Evolutionary conservation across 2,797 vertebrate species (phyloP), one percentile per base, ranked within the genome.

Genomic region (Gymnoscopelus braueri): DNA sequence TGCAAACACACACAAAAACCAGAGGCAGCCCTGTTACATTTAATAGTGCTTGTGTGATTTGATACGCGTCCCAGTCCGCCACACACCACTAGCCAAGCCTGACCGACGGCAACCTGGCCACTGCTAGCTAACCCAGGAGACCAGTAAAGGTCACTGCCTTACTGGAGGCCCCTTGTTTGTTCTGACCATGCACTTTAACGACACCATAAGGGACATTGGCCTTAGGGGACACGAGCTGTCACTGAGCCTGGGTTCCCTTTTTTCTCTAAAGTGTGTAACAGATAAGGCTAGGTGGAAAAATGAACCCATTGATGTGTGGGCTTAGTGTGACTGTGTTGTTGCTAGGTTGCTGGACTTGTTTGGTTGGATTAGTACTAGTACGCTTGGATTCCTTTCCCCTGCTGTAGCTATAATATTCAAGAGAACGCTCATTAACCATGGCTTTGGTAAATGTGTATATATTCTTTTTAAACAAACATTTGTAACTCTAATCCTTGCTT

Each of bases 151-250:
- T 87, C 76, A 51, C 15, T 29, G 5, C 63, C 64, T 75, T 26
- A 85, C 58, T 81, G 71, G 56, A 19, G 75, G 57, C 5, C 54
- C 44, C 66, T 85, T 87, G 83, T 89, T 79, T 74, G 59, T 64
- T 68, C 66, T 57, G 71, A 57, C 2, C 26, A 71, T 71, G 53
- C 65, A 50, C 68, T 84, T 76, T 63, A 62, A 69, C 44, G 35
- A 32, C 56, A 63, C 59, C 7, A 32, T 55, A n/a, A 65, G 29
- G 53, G 60, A 77, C 60, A 67, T 59, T 14, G 9, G 48, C 63
- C 49, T 74, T 2, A 19, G 58, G 70, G 58, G 62, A 69, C 54
- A 71, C 24, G 7, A 11, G 50, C 53, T 32, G 39, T 75, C 67
- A 63, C 35, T 58, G 69, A 73, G 23, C 10, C 12, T 26, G 69